Evolutionary conservation across 2,888 invertebrate species (phyloP), one percentile per base, ranked within the genome.

Genomic region (Oscheius onirici): DNA sequence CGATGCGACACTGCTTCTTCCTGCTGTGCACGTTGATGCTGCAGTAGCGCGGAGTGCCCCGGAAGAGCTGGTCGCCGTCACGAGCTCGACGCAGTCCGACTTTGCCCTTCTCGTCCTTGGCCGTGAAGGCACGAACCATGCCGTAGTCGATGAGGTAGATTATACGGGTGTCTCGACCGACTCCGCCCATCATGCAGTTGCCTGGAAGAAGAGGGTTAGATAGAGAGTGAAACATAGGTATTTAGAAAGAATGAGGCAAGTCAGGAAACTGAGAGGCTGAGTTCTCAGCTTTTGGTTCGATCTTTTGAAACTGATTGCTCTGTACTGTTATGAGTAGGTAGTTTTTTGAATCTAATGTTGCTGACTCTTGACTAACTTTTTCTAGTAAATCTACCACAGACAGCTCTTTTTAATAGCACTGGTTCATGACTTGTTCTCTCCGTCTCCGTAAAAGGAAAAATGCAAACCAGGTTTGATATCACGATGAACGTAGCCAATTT

Each of bases 381-480:
- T n/a, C n/a, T n/a, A n/a, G n/a, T n/a, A n/a, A n/a, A n/a, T n/a
- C n/a, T n/a, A n/a, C n/a, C n/a, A n/a, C n/a, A n/a, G n/a, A n/a
- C n/a, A n/a, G n/a, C n/a, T n/a, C n/a, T n/a, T n/a, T n/a, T n/a
- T n/a, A n/a, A n/a, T n/a, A n/a, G n/a, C n/a, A n/a, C n/a, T n/a
- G n/a, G n/a, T n/a, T n/a, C n/a, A n/a, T n/a, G n/a, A n/a, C n/a
- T n/a, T n/a, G n/a, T n/a, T n/a, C n/a, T n/a, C n/a, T n/a, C n/a
- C n/a, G n/a, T n/a, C n/a, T n/a, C n/a, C n/a, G n/a, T n/a, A 34
- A 34, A 34, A 34, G 8, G 8, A 34, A 34, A 34, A 34, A 3
- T 6, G 34, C n/a, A n/a, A n/a, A 34, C 34, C 58, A 0, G 83
- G 83, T 52, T 83, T 83, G 49, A 83, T 79, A 54, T 83, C 83